phyloP scores from a whole-genome alignment of 2,797 vertebrate species.

The Sebastes cheni region DNA sequence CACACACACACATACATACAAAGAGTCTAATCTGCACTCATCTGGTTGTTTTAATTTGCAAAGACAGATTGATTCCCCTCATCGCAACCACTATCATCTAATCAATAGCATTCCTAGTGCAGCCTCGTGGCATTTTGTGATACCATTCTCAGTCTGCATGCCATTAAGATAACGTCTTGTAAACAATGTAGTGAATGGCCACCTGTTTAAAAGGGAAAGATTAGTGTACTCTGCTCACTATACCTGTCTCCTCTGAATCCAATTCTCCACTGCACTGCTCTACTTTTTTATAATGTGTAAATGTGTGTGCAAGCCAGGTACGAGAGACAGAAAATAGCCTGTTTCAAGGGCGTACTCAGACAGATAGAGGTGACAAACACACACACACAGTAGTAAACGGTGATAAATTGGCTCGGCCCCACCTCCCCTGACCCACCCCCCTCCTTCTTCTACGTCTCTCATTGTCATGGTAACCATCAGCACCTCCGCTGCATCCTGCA shows the following conservation, averaged over 20 bases:
- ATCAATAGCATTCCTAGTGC: conserved; percentile 22
- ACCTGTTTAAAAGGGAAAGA: not conserved
- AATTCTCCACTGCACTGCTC: conserved; percentile 62
- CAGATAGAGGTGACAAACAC: conserved; percentile 61
- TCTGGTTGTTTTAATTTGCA: conserved; percentile 32
- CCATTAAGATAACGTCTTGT: conserved; percentile 12
- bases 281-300: conserved; percentile 33
- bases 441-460: conserved; percentile 17
- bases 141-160: conserved; percentile 3
- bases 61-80: conserved; percentile 8
- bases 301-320: conserved; percentile 13
- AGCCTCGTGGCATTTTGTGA: conserved; percentile 16
- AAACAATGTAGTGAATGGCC: conserved; percentile 5
- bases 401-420: conserved; percentile 69
- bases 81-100: conserved; percentile 3
- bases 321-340: conserved; percentile 15
- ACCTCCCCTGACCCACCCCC: conserved; percentile 50
- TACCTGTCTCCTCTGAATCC: conserved; percentile 16
- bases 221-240: not conserved
- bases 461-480: conserved; percentile 82
- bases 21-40: conserved; percentile 2
- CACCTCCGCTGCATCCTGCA: conserved; percentile 62
- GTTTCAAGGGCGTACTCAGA: conserved; percentile 66
- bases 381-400: conserved; percentile 21
- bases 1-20: not conserved